Evolutionary conservation across 53 echinoderm and acorn worm species (phyloP).

Genomic region (Henricia sp.): DNA sequence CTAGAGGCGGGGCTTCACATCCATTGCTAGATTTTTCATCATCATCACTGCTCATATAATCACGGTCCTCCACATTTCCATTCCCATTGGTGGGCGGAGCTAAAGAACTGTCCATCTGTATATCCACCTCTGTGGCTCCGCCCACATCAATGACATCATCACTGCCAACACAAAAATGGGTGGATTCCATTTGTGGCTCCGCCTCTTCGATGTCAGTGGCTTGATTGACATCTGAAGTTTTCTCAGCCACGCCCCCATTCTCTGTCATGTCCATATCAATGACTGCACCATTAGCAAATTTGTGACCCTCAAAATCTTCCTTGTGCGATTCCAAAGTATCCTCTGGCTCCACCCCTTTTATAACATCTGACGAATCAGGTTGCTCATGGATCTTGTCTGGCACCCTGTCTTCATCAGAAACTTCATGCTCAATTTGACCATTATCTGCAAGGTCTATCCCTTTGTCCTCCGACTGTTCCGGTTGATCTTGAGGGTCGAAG

Average conservation of each 20-base stretch:
- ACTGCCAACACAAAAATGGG: neutral
- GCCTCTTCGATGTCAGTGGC: constrained; percentile 18
- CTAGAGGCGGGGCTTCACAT: neutral
- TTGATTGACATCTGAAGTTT: constrained; percentile 17
- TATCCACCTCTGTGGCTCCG: neutral
- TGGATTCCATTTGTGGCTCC: neutral
- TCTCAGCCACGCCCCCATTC: constrained; percentile 25
- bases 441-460: neutral
- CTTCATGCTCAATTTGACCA: constrained; percentile 4
- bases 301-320: constrained; percentile 8
- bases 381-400: constrained; percentile 10
- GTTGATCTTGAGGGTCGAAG: neutral
- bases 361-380: neutral
- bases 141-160: constrained; percentile 12
- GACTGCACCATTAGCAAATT: constrained; percentile 9
- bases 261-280: constrained; percentile 8
- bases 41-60: constrained; percentile 34
- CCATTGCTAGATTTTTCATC: constrained; percentile 34
- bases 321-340: neutral
- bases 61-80: constrained; percentile 6
- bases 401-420: constrained; percentile 12
- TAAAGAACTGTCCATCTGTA: constrained; percentile 8
- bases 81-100: constrained; percentile 44
- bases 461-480: constrained; percentile 45
- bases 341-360: neutral